Evolutionary conservation across 2,888 invertebrate genomes (phyloP), one percentile per base, ranked within the genome.

Genomic region (Drosophila gaucha): DNA sequence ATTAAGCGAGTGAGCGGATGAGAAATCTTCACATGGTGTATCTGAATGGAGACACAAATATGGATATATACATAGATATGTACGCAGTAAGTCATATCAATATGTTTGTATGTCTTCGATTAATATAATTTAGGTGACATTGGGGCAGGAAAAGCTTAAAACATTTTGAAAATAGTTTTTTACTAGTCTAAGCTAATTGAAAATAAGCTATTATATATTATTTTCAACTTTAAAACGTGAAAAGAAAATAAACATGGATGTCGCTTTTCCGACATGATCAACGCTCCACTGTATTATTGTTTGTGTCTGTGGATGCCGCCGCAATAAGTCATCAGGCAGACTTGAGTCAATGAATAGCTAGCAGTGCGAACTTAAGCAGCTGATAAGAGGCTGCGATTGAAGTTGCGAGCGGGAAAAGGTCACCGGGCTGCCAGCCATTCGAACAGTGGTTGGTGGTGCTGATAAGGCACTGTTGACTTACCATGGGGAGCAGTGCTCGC

Each of bases 1-100:
- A 82, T 85, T 85, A 80, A 80, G 77, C 73, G 75, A 49, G 66
- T 52, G 39, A 58, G 55, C 72, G 74, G 74, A 68, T 64, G 72
- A 51, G 43, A 43, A 20, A 58, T 35, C 46, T 50, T 44, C 28
- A 26, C 31, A 50, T 59, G 39, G 20, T 14, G 30, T n/a, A 20
- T 47, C 35, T 59, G 10, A n/a, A 30, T 9, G 28, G 4, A 12
- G 24, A 33, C 24, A 12, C 33, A 18, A 6, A 33, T 10, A 6
- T 33, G 5, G 5, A 24, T 24, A 3, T 0, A 10, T 31, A 20
- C 18, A 2, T 14, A 18, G 0, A 2, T 14, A 12, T 31, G 31
- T 31, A n/a, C n/a, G 18, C n/a, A n/a, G n/a, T 1, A 9, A n/a
- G 20, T n/a, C 39, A 28, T 41, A 30, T 16, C 24, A 20, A 30